A percentile compares a stretch with the other conserved stretches of the same genome.
These are phyloP conservation scores for Brachyistius frenatus DNA, from an alignment of 2,113 vertebrate species.

Conservation along the genomic window DNA sequence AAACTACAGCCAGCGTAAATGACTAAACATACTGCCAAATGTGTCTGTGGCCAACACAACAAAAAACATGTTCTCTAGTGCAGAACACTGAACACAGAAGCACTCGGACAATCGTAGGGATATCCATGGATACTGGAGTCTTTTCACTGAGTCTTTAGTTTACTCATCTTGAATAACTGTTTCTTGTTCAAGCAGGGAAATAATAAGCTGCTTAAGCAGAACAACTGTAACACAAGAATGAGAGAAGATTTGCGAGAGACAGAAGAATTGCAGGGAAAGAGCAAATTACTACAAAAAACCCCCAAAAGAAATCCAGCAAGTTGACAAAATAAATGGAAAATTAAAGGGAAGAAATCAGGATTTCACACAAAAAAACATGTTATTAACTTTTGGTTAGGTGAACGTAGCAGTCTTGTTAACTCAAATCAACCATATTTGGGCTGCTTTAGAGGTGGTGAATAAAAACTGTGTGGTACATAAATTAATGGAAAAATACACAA, in stretches of 20 bases:
- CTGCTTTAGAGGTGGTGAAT: background rate
- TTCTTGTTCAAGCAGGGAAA: too few species aligned
- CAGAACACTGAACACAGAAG: too few species aligned
- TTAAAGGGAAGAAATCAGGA: background rate
- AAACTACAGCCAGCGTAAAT: too few species aligned
- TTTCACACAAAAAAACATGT: background rate
- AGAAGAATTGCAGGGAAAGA: background rate
- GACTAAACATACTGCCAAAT: too few species aligned
- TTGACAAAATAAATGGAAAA: background rate
- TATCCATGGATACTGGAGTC: too few species aligned
- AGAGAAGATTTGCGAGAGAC: background rate
- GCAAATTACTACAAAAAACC: background rate
- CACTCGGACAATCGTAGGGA: too few species aligned
- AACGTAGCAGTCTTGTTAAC: background rate
- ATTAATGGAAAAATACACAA: background rate
- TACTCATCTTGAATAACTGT: too few species aligned
- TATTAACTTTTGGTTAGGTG: background rate
- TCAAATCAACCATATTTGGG: background rate
- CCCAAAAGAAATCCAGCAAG: background rate
- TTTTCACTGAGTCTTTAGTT: too few species aligned
- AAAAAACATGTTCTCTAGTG: too few species aligned
- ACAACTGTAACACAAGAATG: background rate
- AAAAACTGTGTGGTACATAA: background rate
- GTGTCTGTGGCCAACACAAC: too few species aligned
- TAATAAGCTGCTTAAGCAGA: background rate